A percentile compares a stretch with the other conserved stretches of the same genome.
Evolutionary conservation across 2,113 vertebrate species (phyloP).

Genomic region (Halcyon malimbica): DNA sequence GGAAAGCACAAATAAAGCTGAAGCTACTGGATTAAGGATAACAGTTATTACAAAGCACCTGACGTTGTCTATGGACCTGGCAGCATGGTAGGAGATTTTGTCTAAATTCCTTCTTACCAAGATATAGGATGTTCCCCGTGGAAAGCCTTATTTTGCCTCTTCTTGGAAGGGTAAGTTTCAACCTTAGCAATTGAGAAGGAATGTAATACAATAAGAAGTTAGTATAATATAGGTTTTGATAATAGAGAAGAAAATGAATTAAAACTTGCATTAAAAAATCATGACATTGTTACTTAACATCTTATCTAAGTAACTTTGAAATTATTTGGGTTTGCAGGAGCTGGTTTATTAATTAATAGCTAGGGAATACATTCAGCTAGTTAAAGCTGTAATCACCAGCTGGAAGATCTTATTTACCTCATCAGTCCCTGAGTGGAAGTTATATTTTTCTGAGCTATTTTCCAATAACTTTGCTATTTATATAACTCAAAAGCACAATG

Average conservation of each 20-base stretch:
- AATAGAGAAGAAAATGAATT: not conserved
- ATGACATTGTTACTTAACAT: not conserved
- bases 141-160: not conserved
- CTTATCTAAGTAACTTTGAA: slow-evolving; percentile 22
- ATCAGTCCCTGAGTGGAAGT: slow-evolving; percentile 21
- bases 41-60: not conserved
- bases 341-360: slow-evolving; percentile 37
- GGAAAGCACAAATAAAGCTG: not conserved
- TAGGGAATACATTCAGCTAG: slow-evolving; percentile 33
- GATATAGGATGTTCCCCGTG: not conserved
- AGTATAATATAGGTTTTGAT: not conserved
- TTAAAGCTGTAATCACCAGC: slow-evolving; percentile 52
- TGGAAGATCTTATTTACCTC: slow-evolving; percentile 52
- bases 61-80: not conserved
- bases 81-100: not conserved
- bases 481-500: slow-evolving; percentile 56
- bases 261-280: not conserved
- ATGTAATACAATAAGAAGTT: not conserved
- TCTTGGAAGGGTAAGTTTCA: not conserved
- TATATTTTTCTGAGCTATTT: slow-evolving; percentile 66
- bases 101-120: not conserved
- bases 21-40: not conserved
- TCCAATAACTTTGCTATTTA: slow-evolving; percentile 53
- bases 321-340: not conserved
- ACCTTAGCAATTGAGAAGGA: not conserved